Conservation (phyloP, 1,140 invertebrate genomes). For the Paraescarpia echinospica region DNA sequence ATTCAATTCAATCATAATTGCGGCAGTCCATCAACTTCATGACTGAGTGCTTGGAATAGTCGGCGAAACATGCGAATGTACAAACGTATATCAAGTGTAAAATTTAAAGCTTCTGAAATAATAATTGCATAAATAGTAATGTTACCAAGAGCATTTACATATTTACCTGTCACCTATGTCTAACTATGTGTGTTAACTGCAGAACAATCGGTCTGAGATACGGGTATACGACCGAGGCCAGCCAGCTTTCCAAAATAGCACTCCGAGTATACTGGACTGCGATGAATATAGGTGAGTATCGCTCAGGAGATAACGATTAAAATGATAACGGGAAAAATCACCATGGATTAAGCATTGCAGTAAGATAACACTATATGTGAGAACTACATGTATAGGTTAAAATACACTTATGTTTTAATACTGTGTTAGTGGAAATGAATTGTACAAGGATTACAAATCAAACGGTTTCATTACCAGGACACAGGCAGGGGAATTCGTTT, state of each 20-base stretch:
- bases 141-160: not conserved
- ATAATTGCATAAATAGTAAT: not conserved
- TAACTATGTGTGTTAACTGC: not conserved
- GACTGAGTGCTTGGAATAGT: no score
- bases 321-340: no score
- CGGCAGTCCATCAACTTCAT: no score
- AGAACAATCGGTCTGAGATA: not conserved
- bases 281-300: not conserved
- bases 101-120: not conserved
- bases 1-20: not conserved
- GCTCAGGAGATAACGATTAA: no score
- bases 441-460: no score
- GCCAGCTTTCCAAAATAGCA: not conserved
- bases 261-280: slow-evolving; percentile 13
- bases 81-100: not conserved
- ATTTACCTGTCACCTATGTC: no score
- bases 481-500: no score
- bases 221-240: not conserved
- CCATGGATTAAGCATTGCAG: no score
- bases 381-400: not conserved
- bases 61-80: no score
- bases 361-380: not conserved
- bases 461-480: no score
- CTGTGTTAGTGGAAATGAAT: no score
- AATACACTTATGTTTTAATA: no score